These are phyloP conservation scores for Drosophila mayaguana DNA, from an alignment of 2,888 invertebrate genomes.

Conservation along the genomic window DNA sequence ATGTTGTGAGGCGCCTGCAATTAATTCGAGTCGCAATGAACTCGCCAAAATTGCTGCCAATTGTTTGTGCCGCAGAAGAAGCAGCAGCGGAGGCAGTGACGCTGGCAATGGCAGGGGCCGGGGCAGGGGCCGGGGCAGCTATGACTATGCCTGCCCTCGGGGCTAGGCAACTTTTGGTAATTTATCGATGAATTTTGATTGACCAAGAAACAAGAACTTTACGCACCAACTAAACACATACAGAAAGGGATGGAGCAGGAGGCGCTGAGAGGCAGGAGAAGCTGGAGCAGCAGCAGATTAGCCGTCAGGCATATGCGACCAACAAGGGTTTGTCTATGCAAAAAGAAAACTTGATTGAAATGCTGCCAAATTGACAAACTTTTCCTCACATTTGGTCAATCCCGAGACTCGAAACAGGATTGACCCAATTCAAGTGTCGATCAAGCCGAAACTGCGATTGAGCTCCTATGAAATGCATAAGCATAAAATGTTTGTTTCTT, in stretches of 20 bases:
- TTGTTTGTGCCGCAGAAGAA: conserved; percentile 18
- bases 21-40: conserved; percentile 65
- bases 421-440: conserved; percentile 32
- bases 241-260: not conserved
- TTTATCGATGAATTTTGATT: conserved; percentile 61
- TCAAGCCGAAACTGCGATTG: not conserved
- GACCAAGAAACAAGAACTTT: conserved; percentile 32
- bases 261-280: too few relatives aligned
- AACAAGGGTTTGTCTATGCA: conserved; percentile 9
- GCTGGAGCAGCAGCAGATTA: conserved; percentile 8
- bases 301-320: conserved; percentile 26
- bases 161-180: conserved; percentile 52
- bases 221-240: conserved; percentile 13
- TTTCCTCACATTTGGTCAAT: conserved; percentile 41
- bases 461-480: not conserved
- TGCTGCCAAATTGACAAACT: conserved; percentile 39
- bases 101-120: not conserved
- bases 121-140: not conserved
- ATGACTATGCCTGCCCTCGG: conserved; percentile 8
- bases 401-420: conserved; percentile 11
- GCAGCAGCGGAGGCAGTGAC: not conserved
- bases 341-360: conserved; percentile 42
- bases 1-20: conserved; percentile 51
- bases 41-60: conserved; percentile 31
- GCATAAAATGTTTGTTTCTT: not conserved